These are phyloP conservation scores for Limenitis camilla DNA, from an alignment of 2,888 invertebrate species.

Conservation along the genomic window DNA sequence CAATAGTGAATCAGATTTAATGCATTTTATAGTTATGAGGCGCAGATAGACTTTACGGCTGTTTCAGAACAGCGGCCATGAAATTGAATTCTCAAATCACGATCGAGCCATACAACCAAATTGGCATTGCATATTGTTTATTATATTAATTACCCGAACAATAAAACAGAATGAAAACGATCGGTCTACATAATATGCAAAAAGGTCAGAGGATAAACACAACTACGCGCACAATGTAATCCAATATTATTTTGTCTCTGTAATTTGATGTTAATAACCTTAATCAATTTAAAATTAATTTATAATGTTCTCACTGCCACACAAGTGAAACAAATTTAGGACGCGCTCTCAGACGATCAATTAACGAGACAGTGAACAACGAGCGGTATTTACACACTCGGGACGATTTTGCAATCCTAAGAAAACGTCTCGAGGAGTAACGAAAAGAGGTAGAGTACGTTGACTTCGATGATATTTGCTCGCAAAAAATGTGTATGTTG, in stretches of 20 bases:
- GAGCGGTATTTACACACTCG: conserved; percentile 23
- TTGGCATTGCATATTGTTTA: not conserved
- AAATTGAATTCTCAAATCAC: conserved; percentile 30
- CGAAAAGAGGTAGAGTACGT: conserved; percentile 41
- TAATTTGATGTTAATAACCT: conserved; percentile 21
- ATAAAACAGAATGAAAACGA: conserved; percentile 2
- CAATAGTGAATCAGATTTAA: conserved; percentile 56
- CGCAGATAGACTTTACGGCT: conserved; percentile 51
- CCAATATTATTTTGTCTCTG: conserved; percentile 18
- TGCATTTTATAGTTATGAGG: conserved; percentile 57
- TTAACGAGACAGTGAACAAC: conserved; percentile 25
- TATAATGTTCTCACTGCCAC: conserved; percentile 20
- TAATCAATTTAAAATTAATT: conserved; percentile 27
- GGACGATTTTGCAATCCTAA: conserved; percentile 19
- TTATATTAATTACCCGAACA: conserved; percentile 6
- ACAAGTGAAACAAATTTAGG: conserved; percentile 24
- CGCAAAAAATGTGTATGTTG: conserved; percentile 65
- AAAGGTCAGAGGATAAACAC: conserved; percentile 31
- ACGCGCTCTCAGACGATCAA: conserved; percentile 25
- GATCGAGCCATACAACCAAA: conserved; percentile 5
- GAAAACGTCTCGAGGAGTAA: conserved; percentile 23
- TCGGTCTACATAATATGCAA: conserved; percentile 29
- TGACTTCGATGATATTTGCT: conserved; percentile 61
- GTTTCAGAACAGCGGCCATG: conserved; percentile 11
- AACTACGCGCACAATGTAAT: conserved; percentile 15